phyloP scores from a whole-genome alignment of 1,140 invertebrate genomes.

The Drosophila arawakana region DNA sequence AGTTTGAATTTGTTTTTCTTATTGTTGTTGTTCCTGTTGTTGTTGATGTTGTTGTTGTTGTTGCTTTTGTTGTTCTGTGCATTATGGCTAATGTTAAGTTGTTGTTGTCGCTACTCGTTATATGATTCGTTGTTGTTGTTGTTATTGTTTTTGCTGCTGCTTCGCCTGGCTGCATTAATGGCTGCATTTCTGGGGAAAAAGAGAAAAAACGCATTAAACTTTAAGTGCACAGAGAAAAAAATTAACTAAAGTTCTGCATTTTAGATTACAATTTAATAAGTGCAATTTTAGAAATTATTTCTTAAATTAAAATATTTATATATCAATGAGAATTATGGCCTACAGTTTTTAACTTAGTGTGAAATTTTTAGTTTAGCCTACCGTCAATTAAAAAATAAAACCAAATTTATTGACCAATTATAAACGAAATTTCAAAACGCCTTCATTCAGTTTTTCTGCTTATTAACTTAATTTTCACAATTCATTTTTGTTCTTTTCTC shows the following conservation, averaged over 20 bases:
- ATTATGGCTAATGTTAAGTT: constrained; percentile 52
- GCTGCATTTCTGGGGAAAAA: constrained; percentile 59
- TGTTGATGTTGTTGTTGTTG: constrained; percentile 10
- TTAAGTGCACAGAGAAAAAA: not conserved
- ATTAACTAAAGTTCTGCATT: not conserved
- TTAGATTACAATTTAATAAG: too few species aligned
- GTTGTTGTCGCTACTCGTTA: constrained; percentile 26
- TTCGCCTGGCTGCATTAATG: constrained; percentile 45
- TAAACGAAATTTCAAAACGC: too few species aligned
- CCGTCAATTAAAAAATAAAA: too few species aligned
- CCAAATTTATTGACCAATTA: too few species aligned
- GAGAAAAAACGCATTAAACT: not conserved
- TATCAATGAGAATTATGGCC: too few species aligned
- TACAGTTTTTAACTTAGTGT: too few species aligned
- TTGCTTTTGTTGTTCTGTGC: constrained; percentile 28
- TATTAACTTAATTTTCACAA: too few species aligned
- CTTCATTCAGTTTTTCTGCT: too few species aligned
- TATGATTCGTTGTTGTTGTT: constrained; percentile 5
- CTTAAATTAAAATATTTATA: too few species aligned
- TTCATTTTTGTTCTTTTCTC: too few species aligned
- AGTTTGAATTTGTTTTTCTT: constrained; percentile 11
- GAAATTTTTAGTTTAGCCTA: too few species aligned
- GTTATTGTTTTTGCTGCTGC: constrained; percentile 26
- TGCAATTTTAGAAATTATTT: too few species aligned
- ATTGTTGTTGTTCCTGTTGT: constrained; percentile 18